Base-by-base conservation (phyloP, 2,797 vertebrate species). In the Megaceryle alcyon region DNA sequence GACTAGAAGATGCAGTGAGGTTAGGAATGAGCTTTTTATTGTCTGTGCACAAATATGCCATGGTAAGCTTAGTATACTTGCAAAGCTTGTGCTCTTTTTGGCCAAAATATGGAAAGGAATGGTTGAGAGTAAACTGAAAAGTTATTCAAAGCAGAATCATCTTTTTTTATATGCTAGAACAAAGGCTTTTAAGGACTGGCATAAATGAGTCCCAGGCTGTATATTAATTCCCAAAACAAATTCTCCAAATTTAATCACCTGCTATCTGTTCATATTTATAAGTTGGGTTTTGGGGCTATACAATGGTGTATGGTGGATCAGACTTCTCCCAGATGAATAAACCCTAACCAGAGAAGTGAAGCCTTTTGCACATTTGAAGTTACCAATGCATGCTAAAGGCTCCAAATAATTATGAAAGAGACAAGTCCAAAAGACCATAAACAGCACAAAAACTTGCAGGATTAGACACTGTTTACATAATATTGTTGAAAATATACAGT, bases 361-460 rank as follows among this genome's bases (percentile, higher is more conserved):
- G 10, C 21, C 20, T 66, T 81, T 72, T 72, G 51, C 76, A 70
- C 33, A 43, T 77, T 61, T 88, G 23, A 82, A 80, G 68, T 51
- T 80, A 85, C 33, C 43, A 66, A 57, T 39, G n/a, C 57, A 69
- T 26, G 28, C 59, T 91, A 53, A 82, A 86, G 56, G 51, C 37
- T 90, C 51, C 70, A 82, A 79, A 73, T 79, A 75, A 82, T 80
- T 89, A 35, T 39, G 35, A 84, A 88, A 86, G 73, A 86, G 71
- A 82, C 10, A 94, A 91, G 91, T 79, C 73, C 77, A 89, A 33
- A 37, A 90, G 78, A 82, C 41, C 70, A 88, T 56, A 88, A 82
- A 77, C 10, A 28, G 25, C 77, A 90, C 68, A 73, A 48, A 88
- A 70, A 44, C 57, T 78, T 86, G 73, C 44, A 85, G 83, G 53